Base-by-base conservation (phyloP, 2,888 invertebrate genomes). In the Drepanosiphum platanoidis region DNA sequence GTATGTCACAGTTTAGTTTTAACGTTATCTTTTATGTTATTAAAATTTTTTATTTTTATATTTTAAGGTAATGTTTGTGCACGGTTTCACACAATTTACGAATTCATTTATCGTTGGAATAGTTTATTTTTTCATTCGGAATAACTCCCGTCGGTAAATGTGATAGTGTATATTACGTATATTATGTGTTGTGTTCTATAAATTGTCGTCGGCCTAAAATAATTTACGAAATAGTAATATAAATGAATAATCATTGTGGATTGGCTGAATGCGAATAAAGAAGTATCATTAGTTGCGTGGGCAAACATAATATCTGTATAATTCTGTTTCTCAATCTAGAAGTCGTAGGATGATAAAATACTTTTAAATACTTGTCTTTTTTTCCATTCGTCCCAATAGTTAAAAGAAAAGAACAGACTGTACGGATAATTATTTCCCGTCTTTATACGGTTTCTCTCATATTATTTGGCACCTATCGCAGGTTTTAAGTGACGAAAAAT, bases 221-320 rank as follows among this genome's bases (percentile, higher is more conserved):
- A n/a, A n/a, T n/a, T n/a, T n/a, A n/a, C n/a, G n/a, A n/a, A n/a
- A n/a, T n/a, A n/a, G n/a, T n/a, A n/a, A n/a, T n/a, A n/a, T n/a
- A n/a, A n/a, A 22, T 39, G 39, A 61, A 77, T 3, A 75, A 58
- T 36, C 36, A 75, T 75, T 36, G 15, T 34, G n/a, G 27, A 75
- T 58, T 8, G 75, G 7, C 27, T 58, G 36, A 75, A 58, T 34
- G 58, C 34, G 52, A 75, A 58, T 15, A 36, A 52, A 18, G 27
- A 64, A 61, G 36, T 77, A 52, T 61, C 39, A 30, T 77, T 64
- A 13, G 22, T 52, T 18, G 22, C 22, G 77, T 77, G 11, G 61
- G 61, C 27, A n/a, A 22, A 27, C 1, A 30, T 39, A 61, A 30
- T 42, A 42, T n/a, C n/a, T n/a, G n/a, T n/a, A n/a, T n/a, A n/a